Evolutionary conservation across 2,113 vertebrate genomes (phyloP).

Genomic region (Eidolon helvum): DNA sequence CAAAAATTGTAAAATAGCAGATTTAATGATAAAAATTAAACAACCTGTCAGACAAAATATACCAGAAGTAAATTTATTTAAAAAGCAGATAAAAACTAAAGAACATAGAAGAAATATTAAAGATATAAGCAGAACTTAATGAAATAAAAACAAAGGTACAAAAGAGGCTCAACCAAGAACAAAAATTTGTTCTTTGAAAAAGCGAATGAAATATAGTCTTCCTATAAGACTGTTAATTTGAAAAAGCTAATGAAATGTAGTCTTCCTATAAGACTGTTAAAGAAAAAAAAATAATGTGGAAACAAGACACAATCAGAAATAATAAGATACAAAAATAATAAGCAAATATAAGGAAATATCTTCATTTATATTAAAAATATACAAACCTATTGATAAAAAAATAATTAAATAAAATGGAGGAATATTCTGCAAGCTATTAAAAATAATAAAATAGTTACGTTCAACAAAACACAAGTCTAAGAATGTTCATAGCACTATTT

Average conservation of each 20-base stretch:
- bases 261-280: neutral
- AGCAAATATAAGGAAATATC: neutral
- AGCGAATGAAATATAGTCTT: neutral
- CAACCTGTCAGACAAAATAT: neutral
- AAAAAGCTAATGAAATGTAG: neutral
- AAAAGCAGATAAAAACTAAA: neutral
- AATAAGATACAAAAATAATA: neutral
- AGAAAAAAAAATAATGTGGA: neutral
- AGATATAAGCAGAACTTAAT: neutral
- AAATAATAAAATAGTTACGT: neutral
- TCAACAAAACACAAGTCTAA: neutral
- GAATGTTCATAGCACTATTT: neutral
- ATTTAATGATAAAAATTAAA: neutral
- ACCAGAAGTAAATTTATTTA: neutral
- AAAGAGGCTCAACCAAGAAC: neutral
- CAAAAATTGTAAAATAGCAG: neutral
- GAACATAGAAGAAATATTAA: neutral
- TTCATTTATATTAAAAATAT: neutral
- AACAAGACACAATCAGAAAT: neutral
- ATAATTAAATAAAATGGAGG: neutral
- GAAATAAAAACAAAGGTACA: neutral
- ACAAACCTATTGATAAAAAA: neutral
- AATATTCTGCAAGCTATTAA: neutral
- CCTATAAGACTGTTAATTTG: neutral
- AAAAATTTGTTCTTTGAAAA: neutral